Base-by-base conservation (phyloP, 2,113 vertebrate species). In the Bettongia penicillata region DNA sequence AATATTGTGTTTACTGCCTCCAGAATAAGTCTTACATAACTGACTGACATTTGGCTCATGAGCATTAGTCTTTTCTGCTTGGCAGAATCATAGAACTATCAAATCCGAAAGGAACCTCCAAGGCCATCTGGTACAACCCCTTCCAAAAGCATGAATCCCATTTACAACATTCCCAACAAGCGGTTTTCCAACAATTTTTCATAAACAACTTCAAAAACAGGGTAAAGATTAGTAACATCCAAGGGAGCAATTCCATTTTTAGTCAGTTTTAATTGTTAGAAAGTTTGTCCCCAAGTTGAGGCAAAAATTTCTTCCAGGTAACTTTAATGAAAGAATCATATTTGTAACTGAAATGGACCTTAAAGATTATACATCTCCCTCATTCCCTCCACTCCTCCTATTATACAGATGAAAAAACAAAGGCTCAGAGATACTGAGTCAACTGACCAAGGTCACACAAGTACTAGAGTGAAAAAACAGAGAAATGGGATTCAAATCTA, bases 351-450 rank as follows among this genome's bases (percentile, higher is more conserved):
- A 28, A 61, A 61, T 31, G 57, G 55, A 31, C 26, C 57, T 31
- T 61, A 61, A 61, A 61, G 28, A 2, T 31, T 3, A 61, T 61
- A 61, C 3, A 11, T 3, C 11, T 61, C 28, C 57, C 14, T 26
- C 26, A 28, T 31, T 28, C 0, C 26, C 57, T 28, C 28, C 57
- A 61, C 9, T 28, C 26, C 57, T 61, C 57, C 31, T 31, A 61
- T 31, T 3, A 31, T 51, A 61, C 51, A 95, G n/a, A 47, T 89
- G 28, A 90, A 90, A 95, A 96, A 95, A 96, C 0, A 77, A 52
- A 91, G 90, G 53, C 43, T 89, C 43, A 55, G 51, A 90, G 91
- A 55, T 48, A 12, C 90, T 91, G 43, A 94, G 47, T 93, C 93
- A 53, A 57, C 84, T 7, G 26, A 61, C n/a, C 89, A 51, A 92